Percentiles rank a stretch among this genome's conserved stretches.
These are phyloP conservation scores for Sibirionetta formosa DNA, from an alignment of 2,797 vertebrate genomes.

Conservation along the genomic window DNA sequence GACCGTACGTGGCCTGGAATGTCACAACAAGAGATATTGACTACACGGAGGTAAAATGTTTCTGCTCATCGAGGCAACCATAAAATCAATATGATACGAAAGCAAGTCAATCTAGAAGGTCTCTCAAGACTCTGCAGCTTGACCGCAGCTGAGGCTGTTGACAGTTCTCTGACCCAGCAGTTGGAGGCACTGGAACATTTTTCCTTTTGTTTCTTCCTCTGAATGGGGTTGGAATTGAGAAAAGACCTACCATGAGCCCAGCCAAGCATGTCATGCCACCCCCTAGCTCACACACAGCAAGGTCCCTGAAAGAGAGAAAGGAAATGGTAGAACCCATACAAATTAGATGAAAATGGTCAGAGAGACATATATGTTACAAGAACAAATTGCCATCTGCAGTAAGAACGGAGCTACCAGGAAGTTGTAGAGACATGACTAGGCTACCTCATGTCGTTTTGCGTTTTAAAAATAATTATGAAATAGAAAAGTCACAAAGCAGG, in stretches of 20 bases:
- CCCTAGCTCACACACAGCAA: conserved; percentile 98
- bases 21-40: conserved; percentile 98
- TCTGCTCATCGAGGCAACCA: conserved; percentile 89
- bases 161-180: conserved; percentile 88
- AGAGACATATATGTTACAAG: conserved; percentile 88
- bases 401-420: conserved; percentile 84
- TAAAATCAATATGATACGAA: conserved; percentile 95
- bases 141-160: conserved; percentile 88
- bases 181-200: conserved; percentile 90
- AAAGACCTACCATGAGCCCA: conserved; percentile 98
- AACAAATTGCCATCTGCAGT: conserved; percentile 88
- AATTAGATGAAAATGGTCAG: conserved; percentile 86
- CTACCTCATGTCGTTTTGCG: conserved; percentile 89
- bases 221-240: conserved; percentile 90
- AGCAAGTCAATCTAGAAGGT: conserved; percentile 93
- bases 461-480: conserved; percentile 92
- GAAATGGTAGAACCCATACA: conserved; percentile 87
- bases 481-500: conserved; percentile 91
- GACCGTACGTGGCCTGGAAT: conserved; percentile 91
- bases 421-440: conserved; percentile 84
- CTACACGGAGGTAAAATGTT: conserved; percentile 92
- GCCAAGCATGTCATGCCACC: conserved; percentile 99
- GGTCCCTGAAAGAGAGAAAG: conserved; percentile 92
- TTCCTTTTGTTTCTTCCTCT: conserved; percentile 87
- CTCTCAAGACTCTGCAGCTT: conserved; percentile 88